Evolutionary conservation across 2,888 invertebrate genomes (phyloP), one percentile per base, ranked within the genome.

Genomic region (Andrena minutula): DNA sequence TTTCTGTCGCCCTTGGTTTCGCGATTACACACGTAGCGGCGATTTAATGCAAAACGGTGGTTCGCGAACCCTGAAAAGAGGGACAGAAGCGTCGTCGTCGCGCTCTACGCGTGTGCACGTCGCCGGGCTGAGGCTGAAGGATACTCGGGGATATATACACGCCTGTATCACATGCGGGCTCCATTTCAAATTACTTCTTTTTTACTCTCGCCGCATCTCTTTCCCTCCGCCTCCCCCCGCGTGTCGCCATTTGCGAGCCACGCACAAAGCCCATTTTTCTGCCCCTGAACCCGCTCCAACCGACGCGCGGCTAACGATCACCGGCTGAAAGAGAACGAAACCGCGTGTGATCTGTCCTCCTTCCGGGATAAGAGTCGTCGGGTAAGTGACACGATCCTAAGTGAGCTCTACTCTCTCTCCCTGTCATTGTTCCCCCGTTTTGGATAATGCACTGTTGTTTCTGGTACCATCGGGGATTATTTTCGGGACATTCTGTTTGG

Each of bases 181-280:
- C 82, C 88, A 81, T 91, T 90, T 89, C 69, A 87, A 88, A 90
- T 90, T 87, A 89, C 90, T 90, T 82, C 83, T 90, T 90, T 89
- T 88, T 84, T 83, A 75, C 87, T 72, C 69, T 51, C 65, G 41
- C 41, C 41, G 41, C 53, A 53, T 68, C 49, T 77, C 32, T 16
- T 1, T 41, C 35, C 30, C 32, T 6, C 41, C 20, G 5, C 26
- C 20, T 51, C 51, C 20, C 51, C 20, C 56, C 23, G 56, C 23
- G 56, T 56, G 58, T 86, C 79, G 68, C 86, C 83, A 84, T 88
- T 90, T 86, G 81, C 76, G 76, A 61, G 58, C 66, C 77, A 80
- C 76, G 83, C 84, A 87, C 89, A 89, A 91, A 90, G 86, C 78
- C 82, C 86, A 87, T 85, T 90, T 70, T 89, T 84, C 77, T 58